Evolutionary conservation across 2,888 invertebrate species (phyloP).

Genomic region (Erebia aethiops): DNA sequence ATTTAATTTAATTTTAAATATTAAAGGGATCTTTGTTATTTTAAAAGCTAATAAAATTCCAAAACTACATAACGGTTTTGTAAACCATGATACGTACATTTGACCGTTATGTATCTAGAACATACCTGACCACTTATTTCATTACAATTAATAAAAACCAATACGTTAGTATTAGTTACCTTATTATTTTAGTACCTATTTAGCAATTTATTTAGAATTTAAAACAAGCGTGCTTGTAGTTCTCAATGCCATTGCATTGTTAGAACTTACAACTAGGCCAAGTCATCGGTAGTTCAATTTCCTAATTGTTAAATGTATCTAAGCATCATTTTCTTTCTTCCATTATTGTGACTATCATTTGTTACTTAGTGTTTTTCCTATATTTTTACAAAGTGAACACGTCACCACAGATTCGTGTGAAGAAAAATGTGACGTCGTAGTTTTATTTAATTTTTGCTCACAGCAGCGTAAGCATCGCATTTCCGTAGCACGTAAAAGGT

Average conservation of each 20-base stretch:
- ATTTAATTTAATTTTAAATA: too few relatives aligned
- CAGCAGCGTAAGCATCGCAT: not conserved
- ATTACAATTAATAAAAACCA: not conserved
- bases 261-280: not conserved
- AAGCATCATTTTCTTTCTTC: not conserved
- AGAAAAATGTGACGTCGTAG: not conserved
- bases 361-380: too few relatives aligned
- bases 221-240: not conserved
- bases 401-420: not conserved
- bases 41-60: not conserved
- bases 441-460: not conserved
- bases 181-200: not conserved
- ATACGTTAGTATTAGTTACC: not conserved
- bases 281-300: not conserved
- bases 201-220: not conserved
- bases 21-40: not conserved
- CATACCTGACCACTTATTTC: not conserved
- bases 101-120: not conserved
- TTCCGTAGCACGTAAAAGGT: conserved; percentile 13
- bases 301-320: not conserved
- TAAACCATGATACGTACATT: not conserved
- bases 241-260: not conserved
- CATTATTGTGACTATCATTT: not conserved
- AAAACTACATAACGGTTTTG: not conserved
- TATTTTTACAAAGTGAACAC: not conserved